These are phyloP conservation scores for Psittacara wagleri DNA, from an alignment of 2,113 vertebrate species.

Conservation along the genomic window DNA sequence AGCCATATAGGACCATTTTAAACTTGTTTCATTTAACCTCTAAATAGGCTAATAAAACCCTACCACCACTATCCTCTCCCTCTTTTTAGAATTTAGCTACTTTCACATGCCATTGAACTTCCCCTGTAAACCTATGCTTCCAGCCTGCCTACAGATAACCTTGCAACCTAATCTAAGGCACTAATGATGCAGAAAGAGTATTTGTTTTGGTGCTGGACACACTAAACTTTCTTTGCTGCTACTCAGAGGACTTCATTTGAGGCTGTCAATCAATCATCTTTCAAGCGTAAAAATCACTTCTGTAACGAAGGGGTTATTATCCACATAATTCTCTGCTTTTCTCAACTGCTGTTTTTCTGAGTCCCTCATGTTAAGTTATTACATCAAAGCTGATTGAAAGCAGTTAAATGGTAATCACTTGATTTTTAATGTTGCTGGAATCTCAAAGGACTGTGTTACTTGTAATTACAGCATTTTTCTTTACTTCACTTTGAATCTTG, in stretches of 20 bases:
- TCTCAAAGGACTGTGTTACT: conserved; percentile 44
- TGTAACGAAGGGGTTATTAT: background rate
- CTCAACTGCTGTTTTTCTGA: conserved; percentile 22
- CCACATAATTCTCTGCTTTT: background rate
- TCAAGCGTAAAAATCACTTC: background rate
- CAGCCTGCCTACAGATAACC: background rate
- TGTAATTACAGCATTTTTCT: conserved; percentile 56
- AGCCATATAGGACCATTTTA: background rate
- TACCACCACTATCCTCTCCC: background rate
- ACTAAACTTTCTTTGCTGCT: background rate
- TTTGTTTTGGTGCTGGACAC: background rate
- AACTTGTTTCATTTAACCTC: background rate
- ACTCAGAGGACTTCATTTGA: background rate
- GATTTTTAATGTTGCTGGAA: conserved; percentile 30
- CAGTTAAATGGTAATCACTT: conserved; percentile 42
- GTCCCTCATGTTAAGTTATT: background rate
- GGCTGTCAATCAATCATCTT: conserved; percentile 4
- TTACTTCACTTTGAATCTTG: conserved; percentile 5
- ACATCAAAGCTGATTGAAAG: conserved; percentile 54
- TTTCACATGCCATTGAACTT: background rate
- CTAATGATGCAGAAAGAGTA: background rate
- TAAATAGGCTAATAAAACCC: background rate
- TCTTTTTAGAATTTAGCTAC: background rate
- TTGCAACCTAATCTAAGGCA: background rate
- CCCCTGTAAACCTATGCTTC: background rate